These are phyloP conservation scores for Dasyprocta punctata DNA, from an alignment of 2,113 vertebrate species.

Conservation along the genomic window DNA sequence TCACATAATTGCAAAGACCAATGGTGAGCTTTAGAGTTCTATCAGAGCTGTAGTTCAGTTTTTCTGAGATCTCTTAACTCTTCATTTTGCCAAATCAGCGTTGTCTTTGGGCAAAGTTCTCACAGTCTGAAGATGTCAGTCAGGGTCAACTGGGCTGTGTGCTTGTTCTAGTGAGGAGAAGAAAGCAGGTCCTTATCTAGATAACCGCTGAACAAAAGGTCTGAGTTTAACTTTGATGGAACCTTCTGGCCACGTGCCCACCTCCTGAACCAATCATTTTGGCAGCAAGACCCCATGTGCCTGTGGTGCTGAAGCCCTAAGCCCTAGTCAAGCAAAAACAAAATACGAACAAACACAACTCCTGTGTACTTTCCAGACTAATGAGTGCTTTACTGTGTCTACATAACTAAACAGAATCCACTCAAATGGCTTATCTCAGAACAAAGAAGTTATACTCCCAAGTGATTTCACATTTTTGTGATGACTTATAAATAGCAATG, in stretches of 20 bases:
- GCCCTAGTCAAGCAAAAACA: neutral
- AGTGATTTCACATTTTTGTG: neutral
- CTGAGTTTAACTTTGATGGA: neutral
- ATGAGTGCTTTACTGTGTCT: neutral
- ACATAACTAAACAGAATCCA: neutral
- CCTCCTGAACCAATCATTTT: neutral
- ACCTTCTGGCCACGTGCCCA: neutral
- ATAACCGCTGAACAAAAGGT: constrained; percentile 6
- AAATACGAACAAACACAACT: neutral
- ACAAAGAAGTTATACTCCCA: neutral
- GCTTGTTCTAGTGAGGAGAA: neutral
- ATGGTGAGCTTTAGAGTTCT: neutral
- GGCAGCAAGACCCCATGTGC: constrained; percentile 13
- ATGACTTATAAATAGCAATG: neutral
- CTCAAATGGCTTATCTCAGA: neutral
- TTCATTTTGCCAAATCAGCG: neutral
- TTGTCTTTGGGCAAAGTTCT: neutral
- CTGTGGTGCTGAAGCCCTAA: neutral
- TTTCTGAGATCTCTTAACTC: neutral
- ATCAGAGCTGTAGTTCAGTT: neutral
- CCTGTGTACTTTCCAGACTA: neutral
- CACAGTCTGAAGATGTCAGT: neutral
- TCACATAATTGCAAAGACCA: neutral
- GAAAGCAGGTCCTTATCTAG: neutral
- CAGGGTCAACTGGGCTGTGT: neutral